Conservation (phyloP, 2,113 vertebrate genomes). For the Bos javanicus region DNA sequence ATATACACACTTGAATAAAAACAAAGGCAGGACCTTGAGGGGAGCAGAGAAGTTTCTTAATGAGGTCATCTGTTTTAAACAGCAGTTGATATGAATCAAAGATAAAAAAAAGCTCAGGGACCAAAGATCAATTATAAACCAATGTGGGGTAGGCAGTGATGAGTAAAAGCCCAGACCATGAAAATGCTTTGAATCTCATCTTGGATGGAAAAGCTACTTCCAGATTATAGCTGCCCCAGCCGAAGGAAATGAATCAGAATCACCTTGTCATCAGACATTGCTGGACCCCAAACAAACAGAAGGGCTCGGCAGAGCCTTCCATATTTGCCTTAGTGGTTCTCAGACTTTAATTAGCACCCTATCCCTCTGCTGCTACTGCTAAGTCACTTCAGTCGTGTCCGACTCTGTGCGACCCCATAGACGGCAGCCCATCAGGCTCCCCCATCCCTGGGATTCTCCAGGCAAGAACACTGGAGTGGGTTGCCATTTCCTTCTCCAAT, state of each 20-base stretch:
- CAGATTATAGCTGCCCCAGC: not conserved
- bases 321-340: not conserved
- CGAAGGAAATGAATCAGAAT: not conserved
- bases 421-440: too few species aligned
- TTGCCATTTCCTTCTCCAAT: too few species aligned
- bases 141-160: not conserved
- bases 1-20: not conserved
- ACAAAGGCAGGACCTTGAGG: constrained; percentile 5
- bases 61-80: constrained; percentile 33
- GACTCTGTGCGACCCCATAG: too few species aligned
- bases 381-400: too few species aligned
- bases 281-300: not conserved
- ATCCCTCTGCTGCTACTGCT: not conserved
- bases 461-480: too few species aligned
- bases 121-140: constrained; percentile 25
- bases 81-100: constrained; percentile 14
- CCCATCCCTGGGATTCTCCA: too few species aligned
- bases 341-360: not conserved
- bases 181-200: not conserved
- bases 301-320: not conserved
- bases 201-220: not conserved
- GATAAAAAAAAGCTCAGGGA: not conserved
- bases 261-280: not conserved
- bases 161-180: not conserved
- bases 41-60: not conserved